Evolutionary conservation across 2,888 invertebrate genomes (phyloP), one percentile per base, ranked within the genome.

Genomic region (Pantelozetes paolii): DNA sequence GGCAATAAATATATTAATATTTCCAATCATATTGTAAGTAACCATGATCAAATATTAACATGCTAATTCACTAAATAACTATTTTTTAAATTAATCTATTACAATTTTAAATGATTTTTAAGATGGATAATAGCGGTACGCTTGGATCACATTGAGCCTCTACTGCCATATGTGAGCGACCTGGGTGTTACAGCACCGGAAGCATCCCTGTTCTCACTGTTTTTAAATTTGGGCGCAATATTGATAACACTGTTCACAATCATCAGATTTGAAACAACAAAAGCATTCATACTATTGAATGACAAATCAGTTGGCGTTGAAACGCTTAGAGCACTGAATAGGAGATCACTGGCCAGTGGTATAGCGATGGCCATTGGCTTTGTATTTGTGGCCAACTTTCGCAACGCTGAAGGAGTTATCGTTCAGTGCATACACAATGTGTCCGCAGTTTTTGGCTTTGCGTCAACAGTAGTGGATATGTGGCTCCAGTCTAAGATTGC

Each of bases 21-120:
- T 59, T 59, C 59, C 59, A 32, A 30, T 59, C 20, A 13, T 59
- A 59, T 18, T 59, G 59, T 59, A 30, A 59, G 54, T 54, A 36
- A 45, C 45, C 45, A 36, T 8, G 36, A 36, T n/a, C n/a, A n/a
- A n/a, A n/a, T n/a, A n/a, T n/a, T n/a, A n/a, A n/a, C n/a, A n/a
- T n/a, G n/a, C n/a, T 36, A 36, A 36, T 8, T 8, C 5, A 36
- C 6, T 8, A 8, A 36, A 36, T 36, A 36, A 36, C 9, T 36
- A 8, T 36, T 9, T 36, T 36, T 36, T 8, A 5, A 36, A 8
- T 36, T 8, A 36, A 36, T 36, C 9, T 8, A 36, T 8, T 36
- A 36, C 9, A 36, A 8, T 36, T 36, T 5, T 36, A 36, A 8
- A 8, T 36, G 5, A 36, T 36, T 36, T 36, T 36, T 8, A 36